Percentiles rank a stretch among this genome's conserved stretches.
Conservation (phyloP, 2,888 invertebrate genomes). For the Caenorhabditis imperialis region DNA sequence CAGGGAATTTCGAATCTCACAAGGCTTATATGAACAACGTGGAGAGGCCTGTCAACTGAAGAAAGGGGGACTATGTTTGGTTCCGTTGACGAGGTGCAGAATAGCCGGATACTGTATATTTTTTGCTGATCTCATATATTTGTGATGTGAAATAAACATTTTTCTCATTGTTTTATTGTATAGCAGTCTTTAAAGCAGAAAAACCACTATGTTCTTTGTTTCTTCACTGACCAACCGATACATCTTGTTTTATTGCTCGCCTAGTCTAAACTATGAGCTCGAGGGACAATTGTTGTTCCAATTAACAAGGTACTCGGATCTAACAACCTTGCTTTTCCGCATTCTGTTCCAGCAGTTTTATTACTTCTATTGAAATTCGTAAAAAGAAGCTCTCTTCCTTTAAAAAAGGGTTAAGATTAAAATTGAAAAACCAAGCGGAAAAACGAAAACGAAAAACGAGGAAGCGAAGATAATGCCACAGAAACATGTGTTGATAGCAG, state of each 20-base stretch:
- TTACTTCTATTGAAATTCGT: too few species aligned
- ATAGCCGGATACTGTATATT: conserved; percentile 35
- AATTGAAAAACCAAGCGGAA: too few species aligned
- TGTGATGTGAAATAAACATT: background rate
- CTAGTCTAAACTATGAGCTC: too few species aligned
- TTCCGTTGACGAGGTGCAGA: too few species aligned
- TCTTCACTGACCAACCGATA: too few species aligned
- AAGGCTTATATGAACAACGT: conserved; percentile 64
- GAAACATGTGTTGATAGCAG: conserved; percentile 52
- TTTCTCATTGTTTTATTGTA: background rate
- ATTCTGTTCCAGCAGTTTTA: too few species aligned
- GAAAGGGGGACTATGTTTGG: background rate
- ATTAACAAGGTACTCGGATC: too few species aligned
- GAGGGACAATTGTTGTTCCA: too few species aligned
- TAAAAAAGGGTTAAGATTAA: too few species aligned
- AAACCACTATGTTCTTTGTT: background rate
- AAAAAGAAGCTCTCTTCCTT: too few species aligned
- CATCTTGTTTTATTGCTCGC: too few species aligned
- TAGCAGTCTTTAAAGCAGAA: background rate
- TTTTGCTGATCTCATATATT: conserved; percentile 4
- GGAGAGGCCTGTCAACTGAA: conserved; percentile 43
- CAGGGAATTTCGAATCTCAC: conserved; percentile 66
- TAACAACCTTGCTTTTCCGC: too few species aligned
- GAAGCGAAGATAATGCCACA: conserved; percentile 6
- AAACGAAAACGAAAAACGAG: conserved; percentile 14